Evolutionary conservation across 1,140 invertebrate species (phyloP).

Genomic region (Drosophila pandora): DNA sequence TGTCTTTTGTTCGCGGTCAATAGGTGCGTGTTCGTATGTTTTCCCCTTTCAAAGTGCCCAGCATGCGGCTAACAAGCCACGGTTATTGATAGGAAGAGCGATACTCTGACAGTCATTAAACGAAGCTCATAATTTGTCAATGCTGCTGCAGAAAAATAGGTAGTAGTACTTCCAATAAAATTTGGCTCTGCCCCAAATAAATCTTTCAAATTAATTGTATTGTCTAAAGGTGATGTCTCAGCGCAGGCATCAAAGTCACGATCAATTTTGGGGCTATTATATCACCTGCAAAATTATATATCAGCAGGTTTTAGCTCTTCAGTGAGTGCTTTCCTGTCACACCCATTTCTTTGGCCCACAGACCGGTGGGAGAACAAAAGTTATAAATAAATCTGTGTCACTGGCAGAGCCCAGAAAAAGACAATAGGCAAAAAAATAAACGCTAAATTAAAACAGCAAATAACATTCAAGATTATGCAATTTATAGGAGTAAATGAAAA

Average conservation of each 20-base stretch:
- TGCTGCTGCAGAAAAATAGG: slow-evolving; percentile 28
- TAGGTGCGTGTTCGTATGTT: slow-evolving; percentile 24
- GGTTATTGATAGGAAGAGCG: slow-evolving; percentile 4
- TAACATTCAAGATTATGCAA: slow-evolving; percentile 68
- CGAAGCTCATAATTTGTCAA: slow-evolving; percentile 33
- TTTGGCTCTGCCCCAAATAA: slow-evolving; percentile 23
- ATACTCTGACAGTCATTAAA: slow-evolving; percentile 19
- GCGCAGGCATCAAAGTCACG: slow-evolving; percentile 10
- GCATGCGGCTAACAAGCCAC: slow-evolving; percentile 18
- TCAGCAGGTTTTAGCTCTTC: slow-evolving; percentile 5
- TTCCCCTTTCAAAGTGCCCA: slow-evolving; percentile 18
- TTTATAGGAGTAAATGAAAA: slow-evolving; percentile 71
- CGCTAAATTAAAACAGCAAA: slow-evolving; percentile 47
- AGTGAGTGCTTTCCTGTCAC: slow-evolving; percentile 18
- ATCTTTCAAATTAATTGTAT: slow-evolving; percentile 27
- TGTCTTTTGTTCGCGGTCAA: slow-evolving; percentile 42
- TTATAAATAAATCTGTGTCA: slow-evolving; percentile 76
- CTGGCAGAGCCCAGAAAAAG: slow-evolving; percentile 24
- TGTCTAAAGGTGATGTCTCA: not conserved
- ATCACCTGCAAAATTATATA: slow-evolving; percentile 22
- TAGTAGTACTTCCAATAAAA: slow-evolving; percentile 12
- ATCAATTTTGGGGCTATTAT: slow-evolving; percentile 29
- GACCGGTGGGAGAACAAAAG: slow-evolving; percentile 48
- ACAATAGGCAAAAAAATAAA: slow-evolving; percentile 12
- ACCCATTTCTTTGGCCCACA: slow-evolving; percentile 50